phyloP scores from a whole-genome alignment of 2,888 invertebrate genomes.

The Pantelozetes paolii region DNA sequence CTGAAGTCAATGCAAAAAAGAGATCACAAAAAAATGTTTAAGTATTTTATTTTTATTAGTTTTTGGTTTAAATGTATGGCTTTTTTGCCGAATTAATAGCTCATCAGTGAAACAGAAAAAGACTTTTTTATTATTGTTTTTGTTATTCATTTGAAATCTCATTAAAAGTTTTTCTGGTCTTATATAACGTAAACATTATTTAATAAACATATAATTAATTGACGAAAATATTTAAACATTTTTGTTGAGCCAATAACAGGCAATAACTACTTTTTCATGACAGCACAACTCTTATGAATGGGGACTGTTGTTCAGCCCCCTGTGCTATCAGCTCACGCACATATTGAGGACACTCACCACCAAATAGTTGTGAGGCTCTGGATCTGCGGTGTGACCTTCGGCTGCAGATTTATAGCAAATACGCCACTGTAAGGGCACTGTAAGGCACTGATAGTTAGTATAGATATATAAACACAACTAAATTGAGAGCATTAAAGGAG shows the following conservation, averaged over 20 bases:
- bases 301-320: neutral
- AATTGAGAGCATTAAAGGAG: conserved; percentile 13
- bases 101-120: neutral
- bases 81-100: conserved; percentile 3
- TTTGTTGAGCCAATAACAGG: neutral
- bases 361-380: neutral
- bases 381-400: neutral
- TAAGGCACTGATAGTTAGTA: no score
- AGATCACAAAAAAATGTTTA: no score
- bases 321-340: neutral
- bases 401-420: neutral
- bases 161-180: no score
- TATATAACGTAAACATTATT: neutral
- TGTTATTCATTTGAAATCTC: neutral
- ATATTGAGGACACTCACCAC: conserved; percentile 12
- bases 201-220: no score
- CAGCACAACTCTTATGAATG: no score
- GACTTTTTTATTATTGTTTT: neutral
- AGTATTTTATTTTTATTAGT: no score
- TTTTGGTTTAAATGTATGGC: no score
- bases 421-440: neutral
- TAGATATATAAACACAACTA: neutral
- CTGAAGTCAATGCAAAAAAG: no score
- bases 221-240: no score
- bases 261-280: no score